A percentile compares a stretch with the other conserved stretches of the same genome.
Evolutionary conservation across 1,140 invertebrate species (phyloP).

Genomic region (Drosophila triauraria): DNA sequence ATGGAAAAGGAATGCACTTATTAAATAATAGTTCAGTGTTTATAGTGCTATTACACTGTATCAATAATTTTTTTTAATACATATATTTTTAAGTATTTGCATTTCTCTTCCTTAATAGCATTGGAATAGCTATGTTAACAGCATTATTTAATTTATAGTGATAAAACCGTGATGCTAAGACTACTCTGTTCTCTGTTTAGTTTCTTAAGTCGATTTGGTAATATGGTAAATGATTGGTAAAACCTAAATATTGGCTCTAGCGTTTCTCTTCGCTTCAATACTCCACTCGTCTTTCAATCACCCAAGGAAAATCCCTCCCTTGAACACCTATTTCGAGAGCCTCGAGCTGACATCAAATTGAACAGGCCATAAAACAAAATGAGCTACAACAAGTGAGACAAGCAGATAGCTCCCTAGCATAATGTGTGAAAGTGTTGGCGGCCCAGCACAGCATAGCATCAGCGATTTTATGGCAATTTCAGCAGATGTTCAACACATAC

Average conservation of each 20-base stretch:
- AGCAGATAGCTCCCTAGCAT: conserved; percentile 27
- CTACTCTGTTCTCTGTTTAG: no score
- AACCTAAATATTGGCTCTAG: background rate
- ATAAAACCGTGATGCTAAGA: no score
- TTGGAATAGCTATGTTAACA: no score
- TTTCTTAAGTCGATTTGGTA: background rate
- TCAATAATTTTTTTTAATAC: no score
- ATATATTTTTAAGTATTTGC: background rate
- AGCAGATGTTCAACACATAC: conserved; percentile 54
- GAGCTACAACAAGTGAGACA: conserved; percentile 37
- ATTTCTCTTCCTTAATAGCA: background rate
- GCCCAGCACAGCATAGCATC: conserved; percentile 18
- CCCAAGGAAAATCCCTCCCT: conserved; percentile 8
- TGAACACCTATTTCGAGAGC: conserved; percentile 14
- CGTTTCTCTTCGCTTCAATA: background rate
- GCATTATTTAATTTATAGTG: no score
- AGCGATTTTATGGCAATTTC: conserved; percentile 57
- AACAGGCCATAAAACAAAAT: conserved; percentile 60
- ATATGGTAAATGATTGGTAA: conserved; percentile 10
- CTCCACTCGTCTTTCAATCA: conserved; percentile 15
- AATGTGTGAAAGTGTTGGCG: conserved; percentile 63
- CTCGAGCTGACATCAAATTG: conserved; percentile 43
- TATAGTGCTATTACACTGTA: no score
- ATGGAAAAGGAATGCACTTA: background rate
- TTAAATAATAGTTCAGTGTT: background rate